phyloP scores from a whole-genome alignment of 1,140 invertebrate genomes.

The Cyrtorhinus lividipennis region DNA sequence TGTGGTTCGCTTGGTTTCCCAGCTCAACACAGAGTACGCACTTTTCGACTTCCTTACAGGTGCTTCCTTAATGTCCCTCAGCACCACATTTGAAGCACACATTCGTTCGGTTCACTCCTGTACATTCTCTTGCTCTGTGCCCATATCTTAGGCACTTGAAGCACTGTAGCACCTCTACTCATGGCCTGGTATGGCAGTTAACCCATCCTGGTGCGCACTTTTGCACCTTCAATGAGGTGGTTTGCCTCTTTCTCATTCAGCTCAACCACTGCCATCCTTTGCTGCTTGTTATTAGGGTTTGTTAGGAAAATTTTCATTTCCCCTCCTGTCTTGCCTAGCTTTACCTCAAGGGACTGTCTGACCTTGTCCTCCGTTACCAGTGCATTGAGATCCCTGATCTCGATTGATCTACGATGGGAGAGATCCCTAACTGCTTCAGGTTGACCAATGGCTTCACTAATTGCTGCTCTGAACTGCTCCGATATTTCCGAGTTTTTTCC shows the following conservation, averaged over 20 bases:
- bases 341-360: neutral
- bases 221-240: neutral
- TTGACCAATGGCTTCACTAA: neutral
- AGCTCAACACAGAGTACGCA: neutral
- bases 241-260: neutral
- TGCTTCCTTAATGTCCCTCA: neutral
- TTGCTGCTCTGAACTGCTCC: neutral
- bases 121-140: neutral
- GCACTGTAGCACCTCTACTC: neutral
- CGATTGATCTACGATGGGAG: neutral
- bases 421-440: neutral
- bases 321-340: neutral
- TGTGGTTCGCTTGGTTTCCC: neutral
- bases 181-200: neutral
- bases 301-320: neutral
- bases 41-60: neutral
- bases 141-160: neutral
- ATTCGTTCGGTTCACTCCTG: neutral
- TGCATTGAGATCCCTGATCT: neutral
- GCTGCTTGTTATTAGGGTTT: neutral
- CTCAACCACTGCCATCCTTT: neutral
- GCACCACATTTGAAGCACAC: neutral
- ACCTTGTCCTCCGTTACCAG: neutral
- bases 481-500: neutral
- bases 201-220: neutral